A percentile compares a stretch with the other conserved stretches of the same genome.
These are phyloP conservation scores for Actinernus sp. DNA, from an alignment of 92 coral and sea anemone genomes.

Conservation along the genomic window DNA sequence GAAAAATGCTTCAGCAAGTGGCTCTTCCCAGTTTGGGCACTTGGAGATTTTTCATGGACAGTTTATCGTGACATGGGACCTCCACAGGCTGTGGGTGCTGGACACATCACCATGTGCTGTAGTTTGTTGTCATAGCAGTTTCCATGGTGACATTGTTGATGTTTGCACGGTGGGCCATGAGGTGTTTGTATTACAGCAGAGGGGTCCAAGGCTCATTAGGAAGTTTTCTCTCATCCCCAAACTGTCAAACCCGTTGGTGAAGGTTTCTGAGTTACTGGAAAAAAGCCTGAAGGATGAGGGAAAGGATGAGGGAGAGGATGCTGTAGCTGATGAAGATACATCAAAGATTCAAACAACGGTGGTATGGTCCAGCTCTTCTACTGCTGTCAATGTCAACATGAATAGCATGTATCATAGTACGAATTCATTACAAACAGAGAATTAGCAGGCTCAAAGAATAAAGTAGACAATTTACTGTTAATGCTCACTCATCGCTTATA, in stretches of 20 bases:
- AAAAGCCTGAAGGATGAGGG: constrained; percentile 9
- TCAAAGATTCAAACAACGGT: neutral
- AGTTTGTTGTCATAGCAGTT: constrained; percentile 80
- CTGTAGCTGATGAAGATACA: neutral
- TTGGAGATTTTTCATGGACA: constrained; percentile 78
- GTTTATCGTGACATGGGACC: constrained; percentile 93
- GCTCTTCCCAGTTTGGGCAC: constrained; percentile 74
- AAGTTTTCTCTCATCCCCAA: constrained; percentile 76
- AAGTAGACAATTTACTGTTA: too few relatives aligned
- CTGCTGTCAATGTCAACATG: too few relatives aligned
- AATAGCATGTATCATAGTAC: too few relatives aligned
- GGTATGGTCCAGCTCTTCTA: too few relatives aligned
- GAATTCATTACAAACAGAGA: too few relatives aligned
- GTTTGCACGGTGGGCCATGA: constrained; percentile 92
- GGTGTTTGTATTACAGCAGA: constrained; percentile 77
- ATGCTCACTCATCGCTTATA: too few relatives aligned
- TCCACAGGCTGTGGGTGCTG: constrained; percentile 83
- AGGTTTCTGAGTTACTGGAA: constrained; percentile 31
- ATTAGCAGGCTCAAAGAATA: too few relatives aligned
- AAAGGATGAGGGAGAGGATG: neutral
- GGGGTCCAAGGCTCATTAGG: constrained; percentile 68
- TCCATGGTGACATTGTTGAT: constrained; percentile 81
- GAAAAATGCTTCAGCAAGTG: constrained; percentile 1
- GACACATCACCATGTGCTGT: constrained; percentile 86
- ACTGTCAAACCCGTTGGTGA: constrained; percentile 75